Evolutionary conservation across 2,888 invertebrate species (phyloP), one percentile per base, ranked within the genome.

Genomic region (Melieria omissa): DNA sequence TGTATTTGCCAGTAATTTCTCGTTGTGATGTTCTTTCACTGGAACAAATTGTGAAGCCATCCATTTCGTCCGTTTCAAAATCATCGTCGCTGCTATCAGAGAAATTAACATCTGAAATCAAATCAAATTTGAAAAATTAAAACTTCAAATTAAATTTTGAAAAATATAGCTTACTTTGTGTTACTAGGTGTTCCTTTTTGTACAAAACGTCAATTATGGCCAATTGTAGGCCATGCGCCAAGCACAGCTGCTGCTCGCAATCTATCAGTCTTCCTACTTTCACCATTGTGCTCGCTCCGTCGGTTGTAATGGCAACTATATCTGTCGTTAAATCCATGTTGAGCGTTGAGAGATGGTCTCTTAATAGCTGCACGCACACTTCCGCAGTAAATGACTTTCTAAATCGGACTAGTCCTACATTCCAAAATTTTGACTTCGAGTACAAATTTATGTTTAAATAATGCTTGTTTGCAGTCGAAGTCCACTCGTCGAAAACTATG

Each of bases 221-320:
- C 47, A 66, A 46, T 57, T 71, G 66, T 2, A 66, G 45, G 6
- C 71, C 66, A 46, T 71, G 71, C 4, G 66, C 71, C 45, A 66
- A 55, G 41, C 65, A 71, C 12, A 66, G 42, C 42, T 71, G 62
- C 41, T 71, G 66, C 4, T 44, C 29, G 2, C 62, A 54, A 4
- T 44, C 44, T 46, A 71, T 54, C 4, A 65, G 29, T 41, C 57
- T 70, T 29, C 70, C 70, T 8, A 64, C 58, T 49, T 70, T 69
- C 0, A 54, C 29, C 69, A 63, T 70, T 9, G 58, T 58, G 42
- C 60, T 70, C 9, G 70, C 70, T 5, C 70, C 70, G 29, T 70
- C 70, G 1, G 65, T 71, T 12, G 61, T 71, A 16, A 71, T 71
- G 4, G 65, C 71, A n/a, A 71, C 54, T 7, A 64, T 52, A 41